Evolutionary conservation across 2,888 invertebrate genomes (phyloP).

Genomic region (Drosophila paramelanica): DNA sequence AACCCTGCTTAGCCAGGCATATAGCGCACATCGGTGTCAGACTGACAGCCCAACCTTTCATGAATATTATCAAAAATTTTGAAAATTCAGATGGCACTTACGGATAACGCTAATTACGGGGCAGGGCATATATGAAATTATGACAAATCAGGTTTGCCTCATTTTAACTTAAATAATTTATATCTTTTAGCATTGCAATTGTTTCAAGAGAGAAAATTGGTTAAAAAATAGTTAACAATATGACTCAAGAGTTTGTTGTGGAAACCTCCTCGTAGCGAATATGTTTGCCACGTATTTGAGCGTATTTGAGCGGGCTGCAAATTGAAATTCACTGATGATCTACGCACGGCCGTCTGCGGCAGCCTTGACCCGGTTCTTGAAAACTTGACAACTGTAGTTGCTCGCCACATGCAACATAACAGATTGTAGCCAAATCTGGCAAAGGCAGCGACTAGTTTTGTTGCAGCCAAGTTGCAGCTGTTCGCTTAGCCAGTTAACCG

Average conservation of each 20-base stretch:
- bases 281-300: conserved; percentile 50
- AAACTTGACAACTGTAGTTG: conserved; percentile 31
- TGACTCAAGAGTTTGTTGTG: conserved; percentile 6
- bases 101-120: conserved; percentile 65
- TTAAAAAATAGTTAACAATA: not conserved
- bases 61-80: conserved; percentile 66
- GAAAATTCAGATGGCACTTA: conserved; percentile 43
- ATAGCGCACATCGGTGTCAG: conserved; percentile 29
- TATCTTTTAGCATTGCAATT: not conserved
- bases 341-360: conserved; percentile 52
- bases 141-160: conserved; percentile 54
- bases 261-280: conserved; percentile 6
- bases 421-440: conserved; percentile 53
- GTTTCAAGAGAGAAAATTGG: not conserved
- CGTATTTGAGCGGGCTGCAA: conserved; percentile 43
- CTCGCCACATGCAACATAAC: conserved; percentile 52
- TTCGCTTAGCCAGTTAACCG: conserved; percentile 49
- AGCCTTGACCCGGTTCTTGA: conserved; percentile 76
- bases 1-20: conserved; percentile 53
- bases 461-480: conserved; percentile 53
- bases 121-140: conserved; percentile 14
- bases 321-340: conserved; percentile 60
- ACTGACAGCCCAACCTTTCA: conserved; percentile 56
- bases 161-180: not conserved
- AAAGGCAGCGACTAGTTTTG: conserved; percentile 35